Evolutionary conservation across 2,888 invertebrate genomes (phyloP), one percentile per base, ranked within the genome.

Genomic region (Dugesia japonica): DNA sequence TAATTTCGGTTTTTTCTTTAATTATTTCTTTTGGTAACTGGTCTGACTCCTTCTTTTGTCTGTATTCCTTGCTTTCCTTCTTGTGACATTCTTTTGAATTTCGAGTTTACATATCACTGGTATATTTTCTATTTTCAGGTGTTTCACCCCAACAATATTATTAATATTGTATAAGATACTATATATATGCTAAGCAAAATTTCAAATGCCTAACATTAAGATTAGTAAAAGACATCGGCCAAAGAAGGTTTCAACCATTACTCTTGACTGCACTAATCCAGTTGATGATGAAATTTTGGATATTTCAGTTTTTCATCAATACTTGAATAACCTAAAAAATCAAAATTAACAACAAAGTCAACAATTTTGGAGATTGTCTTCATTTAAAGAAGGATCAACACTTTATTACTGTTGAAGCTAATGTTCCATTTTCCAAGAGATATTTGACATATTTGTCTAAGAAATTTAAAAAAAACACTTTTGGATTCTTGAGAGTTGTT

Each of bases 211-310:
- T 7, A 31, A 31, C 13, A 31, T 31, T 13, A 31, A 31, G 31
- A 13, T 31, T 31, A 7, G 31, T n/a, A 72, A 72, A 27, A 28
- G 13, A n/a, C 4, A 1, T 26, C 77, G 74, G 26, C 83, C 83
- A 71, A 91, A 91, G 88, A 94, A 94, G 90, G 92, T 92, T 88
- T 90, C 91, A 76, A 89, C 90, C 74, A 86, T 93, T 76, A 92
- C 91, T 83, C 98, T 94, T 86, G 98, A 99, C 86, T 99, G 97
- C 88, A 94, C 94, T 80, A 94, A 95, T 86, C 98, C 98, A 76
- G 95, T 94, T 33, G 98, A 99, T 86, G 98, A 99, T 87, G 94
- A 93, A 85, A 95, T 99, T 85, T 90, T 99, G 88, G 95, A 97
- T 87, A 92, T 93, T 79, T 89, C 89, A 28, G 94, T 92, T 87